Evolutionary conservation across 2,888 invertebrate species (phyloP).

Genomic region (Drosophila putrida): DNA sequence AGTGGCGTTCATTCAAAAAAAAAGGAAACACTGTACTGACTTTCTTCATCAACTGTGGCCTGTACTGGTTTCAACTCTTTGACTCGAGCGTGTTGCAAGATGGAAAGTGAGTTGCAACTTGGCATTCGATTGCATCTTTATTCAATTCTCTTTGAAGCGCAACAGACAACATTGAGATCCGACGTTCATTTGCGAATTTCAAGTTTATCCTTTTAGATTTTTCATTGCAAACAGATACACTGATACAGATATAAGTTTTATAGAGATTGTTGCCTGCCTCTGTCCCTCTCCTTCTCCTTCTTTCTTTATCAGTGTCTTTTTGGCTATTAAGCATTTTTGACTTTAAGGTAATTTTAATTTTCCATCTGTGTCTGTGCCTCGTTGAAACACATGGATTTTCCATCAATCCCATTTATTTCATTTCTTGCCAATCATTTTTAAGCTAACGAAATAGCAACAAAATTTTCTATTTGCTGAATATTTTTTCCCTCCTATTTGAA

Average conservation of each 20-base stretch:
- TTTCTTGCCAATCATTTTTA: neutral
- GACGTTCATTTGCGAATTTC: conserved; percentile 36
- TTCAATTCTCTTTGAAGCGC: conserved; percentile 34
- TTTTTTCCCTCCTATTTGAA: neutral
- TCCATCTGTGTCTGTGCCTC: neutral
- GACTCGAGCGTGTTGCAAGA: conserved; percentile 2
- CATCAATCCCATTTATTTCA: conserved; percentile 29
- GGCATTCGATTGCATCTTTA: conserved; percentile 35
- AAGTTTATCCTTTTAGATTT: conserved; percentile 31
- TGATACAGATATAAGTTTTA: conserved; percentile 22
- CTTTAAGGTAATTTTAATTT: conserved; percentile 25
- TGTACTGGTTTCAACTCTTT: neutral
- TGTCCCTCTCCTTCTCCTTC: neutral
- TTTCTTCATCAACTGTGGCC: neutral
- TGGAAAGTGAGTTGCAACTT: conserved; percentile 45
- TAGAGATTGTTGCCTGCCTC: conserved; percentile 4
- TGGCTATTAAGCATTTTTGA: conserved; percentile 15
- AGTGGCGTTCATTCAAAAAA: neutral
- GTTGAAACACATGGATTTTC: conserved; percentile 21
- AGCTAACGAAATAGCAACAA: conserved; percentile 7
- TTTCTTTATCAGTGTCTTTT: neutral
- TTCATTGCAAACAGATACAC: conserved; percentile 11
- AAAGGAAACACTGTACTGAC: neutral
- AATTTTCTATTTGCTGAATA: conserved; percentile 2
- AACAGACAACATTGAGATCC: conserved; percentile 15